Evolutionary conservation across 1,140 invertebrate species (phyloP).

Genomic region (Scaptomyza montana): DNA sequence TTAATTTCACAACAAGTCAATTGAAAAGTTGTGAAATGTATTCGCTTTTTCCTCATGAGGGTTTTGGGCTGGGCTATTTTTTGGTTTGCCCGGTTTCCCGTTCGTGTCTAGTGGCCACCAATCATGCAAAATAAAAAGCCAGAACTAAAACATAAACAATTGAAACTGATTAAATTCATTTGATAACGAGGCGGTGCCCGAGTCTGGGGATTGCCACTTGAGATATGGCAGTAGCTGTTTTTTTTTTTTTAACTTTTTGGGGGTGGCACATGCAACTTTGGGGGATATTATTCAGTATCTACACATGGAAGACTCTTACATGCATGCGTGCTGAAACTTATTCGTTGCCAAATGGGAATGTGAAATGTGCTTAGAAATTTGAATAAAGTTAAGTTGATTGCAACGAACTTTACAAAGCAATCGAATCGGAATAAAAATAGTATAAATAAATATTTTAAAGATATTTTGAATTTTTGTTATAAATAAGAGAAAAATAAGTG

Average conservation of each 20-base stretch:
- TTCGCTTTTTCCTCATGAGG: too few relatives aligned
- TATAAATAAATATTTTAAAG: not conserved
- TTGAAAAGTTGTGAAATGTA: constrained; percentile 59
- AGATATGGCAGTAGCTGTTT: constrained; percentile 54
- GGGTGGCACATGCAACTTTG: constrained; percentile 42
- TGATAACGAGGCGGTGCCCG: constrained; percentile 62
- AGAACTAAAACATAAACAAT: constrained; percentile 71
- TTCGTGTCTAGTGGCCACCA: constrained; percentile 69
- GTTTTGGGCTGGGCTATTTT: not conserved
- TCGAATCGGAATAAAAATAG: not conserved
- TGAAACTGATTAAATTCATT: constrained; percentile 81
- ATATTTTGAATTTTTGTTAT: not conserved
- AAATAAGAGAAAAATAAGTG: not conserved
- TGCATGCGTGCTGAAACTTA: constrained; percentile 38
- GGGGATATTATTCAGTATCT: not conserved
- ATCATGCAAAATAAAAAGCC: constrained; percentile 63
- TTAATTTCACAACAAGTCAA: constrained; percentile 57
- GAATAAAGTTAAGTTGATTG: constrained; percentile 21
- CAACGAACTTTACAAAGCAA: too few relatives aligned
- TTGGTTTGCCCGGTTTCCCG: constrained; percentile 37
- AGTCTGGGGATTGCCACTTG: constrained; percentile 56
- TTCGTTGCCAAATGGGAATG: constrained; percentile 55
- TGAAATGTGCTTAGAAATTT: constrained; percentile 63
- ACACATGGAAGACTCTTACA: not conserved
- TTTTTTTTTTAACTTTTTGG: not conserved